Base-by-base conservation (phyloP, 2,113 vertebrate species). In the Aramus guarauna region DNA sequence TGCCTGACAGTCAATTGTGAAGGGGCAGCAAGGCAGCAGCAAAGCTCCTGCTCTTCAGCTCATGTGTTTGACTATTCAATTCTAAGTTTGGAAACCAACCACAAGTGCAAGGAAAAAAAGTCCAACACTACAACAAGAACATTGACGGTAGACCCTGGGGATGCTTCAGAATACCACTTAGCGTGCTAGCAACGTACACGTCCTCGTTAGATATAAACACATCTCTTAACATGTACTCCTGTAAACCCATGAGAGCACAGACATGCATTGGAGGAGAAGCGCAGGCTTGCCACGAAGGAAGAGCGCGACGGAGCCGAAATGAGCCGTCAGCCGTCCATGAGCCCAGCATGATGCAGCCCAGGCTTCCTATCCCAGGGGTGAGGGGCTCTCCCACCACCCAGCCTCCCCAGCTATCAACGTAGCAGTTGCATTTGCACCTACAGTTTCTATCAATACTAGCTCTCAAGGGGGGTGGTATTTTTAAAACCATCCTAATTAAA, bases 341-440 rank as follows among this genome's bases (percentile, higher is more conserved):
- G 48, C 50, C 32, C 8, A 1, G 39, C 26, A 32, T 3, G 19
- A 69, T 0, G 1, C 36, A 89, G 50, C 11, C 16, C 50, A 15
- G 50, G 55, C 45, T 62, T 43, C 75, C 53, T 3, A 16, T 5
- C 13, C 10, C 3, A 0, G 26, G 19, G 9, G 3, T 18, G 5
- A 50, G 6, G 34, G 34, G 58, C 34, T 76, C 32, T 58, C 43
- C n/a, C 64, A 45, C 0, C 0, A 1, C 23, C 24, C 47, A 58
- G 11, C 24, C 27, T 43, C 55, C 20, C 21, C 16, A 52, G 4
- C 50, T 52, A 41, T 7, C 73, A 78, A 37, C 36, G 43, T 3
- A 3, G 11, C 11, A 16, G 5, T 6, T 67, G 36, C 3, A 2
- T 34, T 12, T 29, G 30, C 22, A 79, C 39, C 27, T 11, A 3